These are phyloP conservation scores for Metopia argyrocephala DNA, from an alignment of 2,888 invertebrate species.

Conservation along the genomic window DNA sequence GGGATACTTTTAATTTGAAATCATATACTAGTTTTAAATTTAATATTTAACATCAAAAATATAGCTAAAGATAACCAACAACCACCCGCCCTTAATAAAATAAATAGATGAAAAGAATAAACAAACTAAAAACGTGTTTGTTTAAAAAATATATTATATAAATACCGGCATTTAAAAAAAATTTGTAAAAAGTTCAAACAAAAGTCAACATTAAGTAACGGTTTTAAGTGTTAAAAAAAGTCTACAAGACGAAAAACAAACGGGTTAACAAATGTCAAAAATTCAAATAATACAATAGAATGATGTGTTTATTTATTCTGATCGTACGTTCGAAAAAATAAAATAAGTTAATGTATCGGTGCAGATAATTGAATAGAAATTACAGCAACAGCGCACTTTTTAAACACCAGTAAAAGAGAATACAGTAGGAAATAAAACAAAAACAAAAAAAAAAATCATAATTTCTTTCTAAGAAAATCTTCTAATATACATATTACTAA, in stretches of 20 bases:
- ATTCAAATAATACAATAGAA: not conserved
- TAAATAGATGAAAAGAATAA: not conserved
- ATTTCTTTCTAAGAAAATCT: constrained; percentile 47
- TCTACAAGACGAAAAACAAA: not conserved
- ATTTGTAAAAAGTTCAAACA: not conserved
- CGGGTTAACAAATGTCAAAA: not conserved
- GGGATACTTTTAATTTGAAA: constrained; percentile 23
- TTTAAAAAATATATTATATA: not conserved
- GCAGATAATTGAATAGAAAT: constrained; percentile 42
- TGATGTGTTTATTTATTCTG: constrained; percentile 7
- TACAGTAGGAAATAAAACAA: constrained; percentile 62
- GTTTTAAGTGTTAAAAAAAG: not conserved
- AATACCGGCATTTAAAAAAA: not conserved
- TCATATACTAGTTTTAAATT: not conserved
- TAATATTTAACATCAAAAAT: constrained; percentile 5
- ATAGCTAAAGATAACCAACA: constrained; percentile 42
- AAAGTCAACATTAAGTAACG: not conserved
- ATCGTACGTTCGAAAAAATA: not conserved
- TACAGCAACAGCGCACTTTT: constrained; percentile 62
- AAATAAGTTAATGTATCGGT: not conserved
- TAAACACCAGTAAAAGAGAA: constrained; percentile 51
- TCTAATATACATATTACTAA: constrained; percentile 44
- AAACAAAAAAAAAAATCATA: constrained; percentile 55
- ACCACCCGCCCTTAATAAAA: constrained; percentile 35
- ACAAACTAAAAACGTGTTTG: not conserved